phyloP scores from a whole-genome alignment of 2,888 invertebrate genomes.

The Cybosia mesomella region DNA sequence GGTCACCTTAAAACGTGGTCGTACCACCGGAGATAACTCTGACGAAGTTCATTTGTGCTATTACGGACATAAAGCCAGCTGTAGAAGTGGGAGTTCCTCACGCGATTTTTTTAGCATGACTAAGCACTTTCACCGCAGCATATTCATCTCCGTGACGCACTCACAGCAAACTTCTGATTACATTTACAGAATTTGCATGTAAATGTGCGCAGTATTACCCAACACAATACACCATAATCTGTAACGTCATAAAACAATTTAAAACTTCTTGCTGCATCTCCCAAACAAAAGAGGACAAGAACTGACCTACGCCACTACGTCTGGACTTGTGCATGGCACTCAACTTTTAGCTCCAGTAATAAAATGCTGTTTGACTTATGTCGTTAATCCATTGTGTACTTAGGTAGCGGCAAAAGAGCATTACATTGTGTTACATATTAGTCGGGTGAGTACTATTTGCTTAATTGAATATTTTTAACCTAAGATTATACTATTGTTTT shows the following conservation, averaged over 20 bases:
- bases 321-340: constrained; percentile 52
- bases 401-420: constrained; percentile 60
- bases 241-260: background rate
- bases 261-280: constrained; percentile 9
- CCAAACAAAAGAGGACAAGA: constrained; percentile 32
- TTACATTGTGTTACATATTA: constrained; percentile 69
- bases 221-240: background rate
- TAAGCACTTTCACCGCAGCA: too few species aligned
- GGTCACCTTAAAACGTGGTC: too few species aligned
- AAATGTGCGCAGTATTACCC: background rate
- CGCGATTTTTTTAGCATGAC: too few species aligned
- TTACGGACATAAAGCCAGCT: too few species aligned
- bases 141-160: background rate
- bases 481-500: too few species aligned
- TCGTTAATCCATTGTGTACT: constrained; percentile 77
- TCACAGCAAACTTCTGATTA: background rate
- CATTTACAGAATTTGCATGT: background rate
- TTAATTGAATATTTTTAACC: constrained; percentile 27
- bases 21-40: too few species aligned
- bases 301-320: constrained; percentile 62
- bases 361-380: constrained; percentile 72
- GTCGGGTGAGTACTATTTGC: constrained; percentile 41
- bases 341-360: constrained; percentile 67
- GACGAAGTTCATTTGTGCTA: too few species aligned
- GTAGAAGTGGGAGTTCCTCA: too few species aligned